Percentiles rank a stretch among this genome's conserved stretches.
Evolutionary conservation across 2,113 vertebrate species (phyloP).

Genomic region (Laticauda colubrina): DNA sequence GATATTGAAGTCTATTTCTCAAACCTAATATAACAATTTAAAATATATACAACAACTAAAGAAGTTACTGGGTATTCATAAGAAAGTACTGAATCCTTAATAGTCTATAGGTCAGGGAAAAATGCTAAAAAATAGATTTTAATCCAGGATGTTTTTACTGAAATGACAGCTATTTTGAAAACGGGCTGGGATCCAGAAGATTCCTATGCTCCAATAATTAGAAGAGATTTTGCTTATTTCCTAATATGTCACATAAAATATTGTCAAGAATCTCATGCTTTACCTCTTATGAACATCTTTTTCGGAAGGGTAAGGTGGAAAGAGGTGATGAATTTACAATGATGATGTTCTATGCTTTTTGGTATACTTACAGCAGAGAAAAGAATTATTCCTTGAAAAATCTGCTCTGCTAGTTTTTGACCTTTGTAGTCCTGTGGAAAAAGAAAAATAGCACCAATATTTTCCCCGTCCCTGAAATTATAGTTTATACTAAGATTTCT

Average conservation of each 20-base stretch:
- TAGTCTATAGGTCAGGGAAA: not conserved
- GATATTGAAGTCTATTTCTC: not conserved
- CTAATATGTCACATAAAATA: not conserved
- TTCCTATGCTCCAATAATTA: not conserved
- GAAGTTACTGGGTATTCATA: not conserved
- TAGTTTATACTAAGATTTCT: not conserved
- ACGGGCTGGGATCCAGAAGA: not conserved
- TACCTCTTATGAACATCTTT: not conserved
- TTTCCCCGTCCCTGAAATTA: not conserved
- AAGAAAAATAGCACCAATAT: not conserved
- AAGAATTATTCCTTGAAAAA: conserved; percentile 95
- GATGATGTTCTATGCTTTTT: not conserved
- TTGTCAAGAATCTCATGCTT: not conserved
- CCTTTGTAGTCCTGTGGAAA: conserved; percentile 90
- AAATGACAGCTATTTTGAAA: not conserved
- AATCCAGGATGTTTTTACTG: not conserved
- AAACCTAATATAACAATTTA: not conserved
- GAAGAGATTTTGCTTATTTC: not conserved
- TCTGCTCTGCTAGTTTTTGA: conserved; percentile 95
- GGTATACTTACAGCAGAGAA: conserved; percentile 86
- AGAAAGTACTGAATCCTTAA: not conserved
- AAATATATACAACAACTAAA: not conserved
- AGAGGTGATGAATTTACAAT: not conserved
- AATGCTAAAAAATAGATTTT: not conserved
- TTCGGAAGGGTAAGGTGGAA: not conserved